phyloP scores from a whole-genome alignment of 2,888 invertebrate species.

The Anthoptus insignis region DNA sequence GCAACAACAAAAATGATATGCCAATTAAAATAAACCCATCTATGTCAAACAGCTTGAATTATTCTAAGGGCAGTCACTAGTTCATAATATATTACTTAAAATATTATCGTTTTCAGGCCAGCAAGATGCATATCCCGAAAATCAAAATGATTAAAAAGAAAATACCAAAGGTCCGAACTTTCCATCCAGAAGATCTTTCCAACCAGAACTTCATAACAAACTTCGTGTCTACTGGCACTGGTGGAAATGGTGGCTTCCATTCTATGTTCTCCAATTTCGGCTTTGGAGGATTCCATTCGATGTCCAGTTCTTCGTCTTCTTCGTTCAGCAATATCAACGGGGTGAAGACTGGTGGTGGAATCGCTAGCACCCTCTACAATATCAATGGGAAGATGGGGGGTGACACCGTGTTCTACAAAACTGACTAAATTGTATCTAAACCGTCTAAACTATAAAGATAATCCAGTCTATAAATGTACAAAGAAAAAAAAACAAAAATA shows the following conservation, averaged over 20 bases:
- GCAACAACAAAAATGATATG: too few species aligned
- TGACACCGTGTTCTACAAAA: constrained; percentile 3
- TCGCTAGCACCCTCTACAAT: constrained; percentile 16
- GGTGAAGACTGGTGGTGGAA: constrained; percentile 18
- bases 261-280: neutral
- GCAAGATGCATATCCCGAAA: neutral
- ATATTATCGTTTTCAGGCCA: constrained; percentile 2
- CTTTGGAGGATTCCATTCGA: constrained; percentile 1
- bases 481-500: too few species aligned
- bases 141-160: neutral
- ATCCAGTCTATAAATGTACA: too few species aligned
- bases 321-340: constrained; percentile 13
- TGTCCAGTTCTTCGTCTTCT: constrained; percentile 10
- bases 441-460: too few species aligned
- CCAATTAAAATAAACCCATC: too few species aligned
- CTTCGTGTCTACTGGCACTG: neutral
- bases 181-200: neutral
- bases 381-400: constrained; percentile 17
- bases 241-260: constrained; percentile 1
- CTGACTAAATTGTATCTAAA: neutral
- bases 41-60: too few species aligned
- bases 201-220: neutral
- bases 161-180: neutral
- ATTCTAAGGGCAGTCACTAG: too few species aligned
- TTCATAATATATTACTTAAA: too few species aligned